Evolutionary conservation across 2,888 invertebrate species (phyloP).

Genomic region (Apodemia zela): DNA sequence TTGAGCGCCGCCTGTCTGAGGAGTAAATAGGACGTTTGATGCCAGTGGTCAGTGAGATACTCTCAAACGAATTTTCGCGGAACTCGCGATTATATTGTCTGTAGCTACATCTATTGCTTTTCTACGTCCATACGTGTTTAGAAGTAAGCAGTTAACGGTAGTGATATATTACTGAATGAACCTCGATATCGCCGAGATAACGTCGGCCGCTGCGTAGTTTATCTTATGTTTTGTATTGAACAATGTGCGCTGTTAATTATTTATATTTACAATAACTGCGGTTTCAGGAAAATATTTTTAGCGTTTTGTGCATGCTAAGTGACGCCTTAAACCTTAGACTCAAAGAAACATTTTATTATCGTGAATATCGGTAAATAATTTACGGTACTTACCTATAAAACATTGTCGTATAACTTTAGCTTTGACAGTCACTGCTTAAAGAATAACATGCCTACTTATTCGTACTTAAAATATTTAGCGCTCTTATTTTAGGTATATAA

Average conservation of each 20-base stretch:
- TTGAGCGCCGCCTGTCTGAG: constrained; percentile 74
- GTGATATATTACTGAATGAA: constrained; percentile 34
- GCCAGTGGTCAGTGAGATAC: constrained; percentile 31
- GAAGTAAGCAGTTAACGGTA: constrained; percentile 11
- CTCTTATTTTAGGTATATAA: too few relatives aligned
- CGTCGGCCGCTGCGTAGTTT: constrained; percentile 29
- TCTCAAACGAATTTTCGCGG: background rate
- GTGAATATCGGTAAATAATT: too few relatives aligned
- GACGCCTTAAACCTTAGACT: background rate
- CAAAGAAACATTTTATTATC: too few relatives aligned
- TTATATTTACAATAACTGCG: constrained; percentile 24
- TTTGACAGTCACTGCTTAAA: too few relatives aligned
- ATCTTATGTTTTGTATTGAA: constrained; percentile 26
- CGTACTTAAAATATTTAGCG: too few relatives aligned
- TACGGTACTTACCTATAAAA: too few relatives aligned
- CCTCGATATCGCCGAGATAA: constrained; percentile 28
- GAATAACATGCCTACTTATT: too few relatives aligned
- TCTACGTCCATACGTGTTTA: constrained; percentile 27
- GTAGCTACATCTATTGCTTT: background rate
- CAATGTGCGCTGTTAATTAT: constrained; percentile 30
- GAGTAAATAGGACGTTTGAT: constrained; percentile 55
- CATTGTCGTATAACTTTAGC: too few relatives aligned
- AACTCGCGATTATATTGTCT: background rate
- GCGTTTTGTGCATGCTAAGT: background rate
- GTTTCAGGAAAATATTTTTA: constrained; percentile 18